Evolutionary conservation across 2,888 invertebrate genomes (phyloP), one percentile per base, ranked within the genome.

Genomic region (Graphium colonna): DNA sequence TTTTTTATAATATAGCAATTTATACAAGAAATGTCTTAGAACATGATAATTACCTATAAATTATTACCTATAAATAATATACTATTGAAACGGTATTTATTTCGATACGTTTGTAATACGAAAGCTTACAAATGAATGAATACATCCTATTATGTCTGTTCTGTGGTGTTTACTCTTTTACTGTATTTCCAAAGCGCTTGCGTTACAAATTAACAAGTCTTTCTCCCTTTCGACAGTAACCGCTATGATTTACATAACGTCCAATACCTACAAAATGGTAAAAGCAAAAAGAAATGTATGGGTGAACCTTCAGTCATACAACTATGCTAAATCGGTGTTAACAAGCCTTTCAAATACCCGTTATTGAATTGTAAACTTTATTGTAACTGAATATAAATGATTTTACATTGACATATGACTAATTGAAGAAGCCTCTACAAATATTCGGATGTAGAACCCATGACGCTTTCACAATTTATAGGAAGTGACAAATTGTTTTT

Each of bases 251-350:
- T 21, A 47, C 26, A 13, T 47, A 38, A 38, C 39, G 26, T 17
- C 38, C 10, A 1, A 13, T 39, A 9, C 2, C 16, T 9, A 41
- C 5, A 1, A 15, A 52, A 36, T 38, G 39, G 38, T 21, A 47
- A 52, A 46, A 17, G 33, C 41, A 21, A 26, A 42, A 47, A 36
- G 52, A 52, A 47, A 42, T 33, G 28, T 40, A 18, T 16, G 17
- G 3, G 16, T 15, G 10, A 13, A 38, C 38, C 18, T 41, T 26
- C 36, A 8, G 28, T 4, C 12, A 10, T 8, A 10, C 41, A 52
- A 47, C 26, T 15, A 42, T 36, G 48, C 18, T 53, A 48, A 48
- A 53, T 48, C 15, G 43, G 17, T 31, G 52, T 17, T 48, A 53
- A 53, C 28, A 43, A 39, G 38, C 10, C 18, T 28, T 38, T 13